Conservation (phyloP, 2,797 vertebrate species). For the Coluber constrictor region DNA sequence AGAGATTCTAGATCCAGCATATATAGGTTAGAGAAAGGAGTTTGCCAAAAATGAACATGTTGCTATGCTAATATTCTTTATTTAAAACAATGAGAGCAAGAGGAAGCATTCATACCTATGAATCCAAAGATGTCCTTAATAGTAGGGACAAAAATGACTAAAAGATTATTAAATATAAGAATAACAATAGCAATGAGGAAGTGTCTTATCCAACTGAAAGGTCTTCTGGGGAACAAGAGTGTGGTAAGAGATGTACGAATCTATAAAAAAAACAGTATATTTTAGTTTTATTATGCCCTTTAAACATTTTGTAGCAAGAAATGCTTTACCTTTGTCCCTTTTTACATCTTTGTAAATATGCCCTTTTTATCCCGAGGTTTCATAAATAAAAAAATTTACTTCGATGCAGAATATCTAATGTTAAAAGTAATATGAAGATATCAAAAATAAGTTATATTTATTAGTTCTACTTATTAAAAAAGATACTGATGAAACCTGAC, state of each 20-base stretch:
- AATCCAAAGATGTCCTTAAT: conserved; percentile 99
- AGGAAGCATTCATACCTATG: conserved; percentile 81
- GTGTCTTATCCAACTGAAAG: conserved; percentile 93
- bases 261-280: conserved; percentile 66
- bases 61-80: neutral
- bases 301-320: conserved; percentile 15
- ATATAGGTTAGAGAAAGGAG: neutral
- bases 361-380: conserved; percentile 1
- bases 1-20: neutral
- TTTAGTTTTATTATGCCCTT: neutral
- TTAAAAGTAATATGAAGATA: conserved; percentile 34
- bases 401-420: conserved; percentile 48
- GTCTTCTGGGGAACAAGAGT: conserved; percentile 82
- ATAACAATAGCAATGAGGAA: conserved; percentile 83
- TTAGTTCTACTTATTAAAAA: conserved; percentile 30
- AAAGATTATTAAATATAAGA: conserved; percentile 84
- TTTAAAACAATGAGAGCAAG: neutral
- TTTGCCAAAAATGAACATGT: neutral
- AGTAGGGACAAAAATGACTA: conserved; percentile 94
- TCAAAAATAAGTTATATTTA: conserved; percentile 31
- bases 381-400: neutral
- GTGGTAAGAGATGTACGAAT: conserved; percentile 90
- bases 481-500: conserved; percentile 1
- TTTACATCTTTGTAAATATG: conserved; percentile 11
- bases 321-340: conserved; percentile 21